Conservation (phyloP, 2,797 vertebrate species). For the Ctenopoma kingsleyae region DNA sequence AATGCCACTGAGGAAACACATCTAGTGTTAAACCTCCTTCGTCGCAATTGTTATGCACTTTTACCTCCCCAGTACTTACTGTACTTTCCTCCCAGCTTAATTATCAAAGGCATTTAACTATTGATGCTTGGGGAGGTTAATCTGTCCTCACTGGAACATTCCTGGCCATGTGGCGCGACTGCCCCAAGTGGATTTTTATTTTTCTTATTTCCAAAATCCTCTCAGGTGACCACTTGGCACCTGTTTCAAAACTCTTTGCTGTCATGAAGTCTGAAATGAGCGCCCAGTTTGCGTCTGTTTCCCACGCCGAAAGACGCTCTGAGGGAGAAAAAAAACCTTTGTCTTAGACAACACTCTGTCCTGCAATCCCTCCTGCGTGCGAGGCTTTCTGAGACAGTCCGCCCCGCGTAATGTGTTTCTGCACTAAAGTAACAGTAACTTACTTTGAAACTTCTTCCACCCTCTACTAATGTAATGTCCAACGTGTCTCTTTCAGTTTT, state of each 20-base stretch:
- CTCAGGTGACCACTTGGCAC: slow-evolving; percentile 62
- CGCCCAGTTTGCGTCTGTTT: slow-evolving; percentile 13
- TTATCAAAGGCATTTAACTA: slow-evolving; percentile 64
- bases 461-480: not conserved
- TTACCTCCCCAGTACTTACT: slow-evolving; percentile 48
- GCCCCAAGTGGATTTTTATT: slow-evolving; percentile 47
- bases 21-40: slow-evolving; percentile 27
- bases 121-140: slow-evolving; percentile 78
- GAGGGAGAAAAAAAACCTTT: slow-evolving; percentile 8
- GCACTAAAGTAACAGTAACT: slow-evolving; percentile 4
- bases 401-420: not conserved
- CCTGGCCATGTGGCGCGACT: slow-evolving; percentile 65
- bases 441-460: not conserved
- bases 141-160: slow-evolving; percentile 80
- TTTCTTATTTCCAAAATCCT: slow-evolving; percentile 51
- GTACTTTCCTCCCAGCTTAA: slow-evolving; percentile 52
- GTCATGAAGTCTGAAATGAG: slow-evolving; percentile 21
- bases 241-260: slow-evolving; percentile 28
- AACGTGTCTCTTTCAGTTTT: not conserved
- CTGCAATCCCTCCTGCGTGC: slow-evolving; percentile 33
- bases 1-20: not conserved
- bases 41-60: slow-evolving; percentile 34
- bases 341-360: slow-evolving; percentile 30
- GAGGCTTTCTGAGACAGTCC: slow-evolving; percentile 32
- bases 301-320: slow-evolving; percentile 7